These are phyloP conservation scores for Cryptocheilus praepositus DNA, from an alignment of 2,888 invertebrate genomes.

Conservation along the genomic window DNA sequence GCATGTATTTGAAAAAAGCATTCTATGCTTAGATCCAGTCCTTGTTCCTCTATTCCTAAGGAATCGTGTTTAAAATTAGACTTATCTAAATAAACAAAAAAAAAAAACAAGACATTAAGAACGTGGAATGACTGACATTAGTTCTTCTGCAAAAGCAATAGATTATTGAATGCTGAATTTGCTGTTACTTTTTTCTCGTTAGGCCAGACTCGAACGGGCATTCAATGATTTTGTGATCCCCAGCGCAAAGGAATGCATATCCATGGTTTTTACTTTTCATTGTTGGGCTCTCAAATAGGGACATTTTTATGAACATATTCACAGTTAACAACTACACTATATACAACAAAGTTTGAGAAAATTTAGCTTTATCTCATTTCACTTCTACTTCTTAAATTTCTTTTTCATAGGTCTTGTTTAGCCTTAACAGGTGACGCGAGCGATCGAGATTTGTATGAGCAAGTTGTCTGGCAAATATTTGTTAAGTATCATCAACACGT, in stretches of 20 bases:
- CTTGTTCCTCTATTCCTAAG: slow-evolving; percentile 42
- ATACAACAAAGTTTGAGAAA: slow-evolving; percentile 45
- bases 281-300: slow-evolving; percentile 42
- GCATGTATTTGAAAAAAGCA: slow-evolving; percentile 20
- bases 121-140: slow-evolving; percentile 58
- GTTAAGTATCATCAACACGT: slow-evolving; percentile 41
- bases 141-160: slow-evolving; percentile 43
- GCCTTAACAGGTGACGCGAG: too few relatives aligned
- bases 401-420: slow-evolving; percentile 6
- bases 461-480: slow-evolving; percentile 36
- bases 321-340: slow-evolving; percentile 64
- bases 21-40: slow-evolving; percentile 46
- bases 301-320: slow-evolving; percentile 60
- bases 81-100: slow-evolving; percentile 31
- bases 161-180: slow-evolving; percentile 20
- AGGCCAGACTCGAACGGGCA: slow-evolving; percentile 45
- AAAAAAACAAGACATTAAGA: slow-evolving; percentile 36
- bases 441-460: slow-evolving; percentile 23
- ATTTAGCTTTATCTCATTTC: slow-evolving; percentile 18
- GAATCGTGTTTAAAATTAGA: slow-evolving; percentile 32
- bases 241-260: slow-evolving; percentile 47
- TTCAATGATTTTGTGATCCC: slow-evolving; percentile 40
- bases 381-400: slow-evolving; percentile 10
- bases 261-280: slow-evolving; percentile 37
- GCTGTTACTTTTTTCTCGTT: slow-evolving; percentile 32